Conservation (phyloP, 1,140 invertebrate species). For the Procambarus clarkii region DNA sequence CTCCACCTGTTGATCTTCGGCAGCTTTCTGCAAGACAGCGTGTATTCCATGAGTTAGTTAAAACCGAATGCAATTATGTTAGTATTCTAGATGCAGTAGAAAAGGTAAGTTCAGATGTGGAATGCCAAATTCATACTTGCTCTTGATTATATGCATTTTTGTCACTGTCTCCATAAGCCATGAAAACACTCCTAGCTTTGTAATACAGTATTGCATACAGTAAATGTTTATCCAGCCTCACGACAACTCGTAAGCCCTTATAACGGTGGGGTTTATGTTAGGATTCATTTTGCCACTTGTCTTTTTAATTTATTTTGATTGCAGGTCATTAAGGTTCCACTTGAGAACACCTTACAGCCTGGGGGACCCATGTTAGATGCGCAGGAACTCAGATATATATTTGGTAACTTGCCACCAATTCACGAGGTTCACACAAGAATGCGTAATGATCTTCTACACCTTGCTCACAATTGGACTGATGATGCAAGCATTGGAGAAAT, state of each 20-base stretch:
- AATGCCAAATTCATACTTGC: too few species aligned
- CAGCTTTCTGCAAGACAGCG: slow-evolving; percentile 86
- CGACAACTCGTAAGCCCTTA: too few species aligned
- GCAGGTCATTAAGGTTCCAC: slow-evolving; percentile 93
- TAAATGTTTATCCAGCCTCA: neutral
- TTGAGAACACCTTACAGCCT: slow-evolving; percentile 89
- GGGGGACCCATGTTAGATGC: slow-evolving; percentile 88
- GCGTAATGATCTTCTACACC: slow-evolving; percentile 85
- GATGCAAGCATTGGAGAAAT: slow-evolving; percentile 91
- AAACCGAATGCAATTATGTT: slow-evolving; percentile 98
- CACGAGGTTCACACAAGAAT: slow-evolving; percentile 93
- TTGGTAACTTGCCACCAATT: slow-evolving; percentile 96
- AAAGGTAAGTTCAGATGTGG: slow-evolving; percentile 80
- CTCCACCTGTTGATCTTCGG: slow-evolving; percentile 74
- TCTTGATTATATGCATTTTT: too few species aligned
- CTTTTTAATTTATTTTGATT: neutral
- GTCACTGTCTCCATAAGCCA: too few species aligned
- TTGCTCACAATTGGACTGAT: slow-evolving; percentile 87
- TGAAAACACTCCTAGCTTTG: too few species aligned
- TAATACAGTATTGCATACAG: neutral
- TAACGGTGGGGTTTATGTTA: too few species aligned
- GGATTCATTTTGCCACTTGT: neutral
- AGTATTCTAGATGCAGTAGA: slow-evolving; percentile 94
- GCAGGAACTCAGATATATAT: slow-evolving; percentile 96
- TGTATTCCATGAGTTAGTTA: slow-evolving; percentile 93